Conservation (phyloP, 2,113 vertebrate genomes). For the Paramisgurnus dabryanus region DNA sequence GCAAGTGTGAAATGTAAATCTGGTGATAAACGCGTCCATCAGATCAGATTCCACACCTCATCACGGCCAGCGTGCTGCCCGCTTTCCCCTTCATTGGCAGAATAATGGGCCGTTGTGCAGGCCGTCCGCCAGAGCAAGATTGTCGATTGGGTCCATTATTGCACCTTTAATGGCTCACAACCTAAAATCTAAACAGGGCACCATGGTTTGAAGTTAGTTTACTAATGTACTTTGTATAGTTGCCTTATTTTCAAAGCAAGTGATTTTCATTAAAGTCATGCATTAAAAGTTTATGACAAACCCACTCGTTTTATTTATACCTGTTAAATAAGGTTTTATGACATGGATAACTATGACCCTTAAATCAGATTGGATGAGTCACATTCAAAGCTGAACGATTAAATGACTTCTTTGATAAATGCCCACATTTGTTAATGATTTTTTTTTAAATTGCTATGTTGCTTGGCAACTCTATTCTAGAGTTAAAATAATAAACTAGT, state of each 20-base stretch:
- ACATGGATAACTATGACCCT: no score
- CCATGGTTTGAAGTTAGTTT: conserved; percentile 1
- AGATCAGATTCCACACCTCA: conserved; percentile 48
- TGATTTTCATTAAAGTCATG: neutral
- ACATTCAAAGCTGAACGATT: no score
- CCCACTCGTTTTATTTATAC: no score
- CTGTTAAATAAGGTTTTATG: no score
- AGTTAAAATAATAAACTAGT: no score
- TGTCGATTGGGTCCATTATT: conserved; percentile 73
- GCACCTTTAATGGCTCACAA: conserved; percentile 71
- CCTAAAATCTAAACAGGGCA: conserved; percentile 59
- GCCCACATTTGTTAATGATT: no score
- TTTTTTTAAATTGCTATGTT: no score
- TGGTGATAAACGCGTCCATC: conserved; percentile 41
- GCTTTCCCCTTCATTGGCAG: conserved; percentile 67
- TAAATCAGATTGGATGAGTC: no score
- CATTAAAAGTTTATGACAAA: neutral
- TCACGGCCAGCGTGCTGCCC: conserved; percentile 17
- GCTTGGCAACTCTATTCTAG: no score
- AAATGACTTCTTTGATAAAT: no score
- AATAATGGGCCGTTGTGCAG: conserved; percentile 68
- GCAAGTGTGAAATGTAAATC: conserved; percentile 39
- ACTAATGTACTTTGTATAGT: neutral
- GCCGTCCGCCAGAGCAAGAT: conserved; percentile 64
- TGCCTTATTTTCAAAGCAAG: neutral